Conservation (phyloP, 2,888 invertebrate genomes). For the Rhingia rostrata region DNA sequence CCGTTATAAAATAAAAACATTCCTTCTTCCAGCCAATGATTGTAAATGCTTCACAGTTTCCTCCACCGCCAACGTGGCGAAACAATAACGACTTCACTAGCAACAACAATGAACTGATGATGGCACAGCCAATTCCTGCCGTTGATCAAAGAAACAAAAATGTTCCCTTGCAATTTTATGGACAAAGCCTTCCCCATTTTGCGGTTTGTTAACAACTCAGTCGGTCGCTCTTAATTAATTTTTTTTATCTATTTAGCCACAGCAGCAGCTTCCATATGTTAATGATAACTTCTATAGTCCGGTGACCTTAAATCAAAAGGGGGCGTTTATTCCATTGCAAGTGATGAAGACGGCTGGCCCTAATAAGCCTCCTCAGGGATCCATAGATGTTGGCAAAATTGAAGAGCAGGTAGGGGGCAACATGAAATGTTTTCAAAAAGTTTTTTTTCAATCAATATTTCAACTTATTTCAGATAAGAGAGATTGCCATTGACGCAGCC, state of each 20-base stretch:
- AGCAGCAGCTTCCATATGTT: slow-evolving; percentile 66
- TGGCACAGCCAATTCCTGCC: slow-evolving; percentile 5
- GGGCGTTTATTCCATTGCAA: slow-evolving; percentile 85
- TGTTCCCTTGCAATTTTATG: slow-evolving; percentile 55
- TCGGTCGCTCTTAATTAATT: not conserved
- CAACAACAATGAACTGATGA: slow-evolving; percentile 19
- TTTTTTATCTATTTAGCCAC: slow-evolving; percentile 50
- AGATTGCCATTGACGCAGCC: slow-evolving; percentile 18
- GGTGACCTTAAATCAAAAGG: slow-evolving; percentile 76
- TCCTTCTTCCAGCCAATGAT: slow-evolving; percentile 35
- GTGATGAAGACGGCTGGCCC: slow-evolving; percentile 82
- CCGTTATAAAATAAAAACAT: not conserved
- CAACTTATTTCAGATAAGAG: not conserved
- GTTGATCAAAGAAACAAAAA: slow-evolving; percentile 42
- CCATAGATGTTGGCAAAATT: slow-evolving; percentile 35
- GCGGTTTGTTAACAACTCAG: slow-evolving; percentile 33
- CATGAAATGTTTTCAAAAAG: not conserved
- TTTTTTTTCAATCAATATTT: not conserved
- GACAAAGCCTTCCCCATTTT: slow-evolving; percentile 61
- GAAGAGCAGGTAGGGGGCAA: slow-evolving; percentile 69
- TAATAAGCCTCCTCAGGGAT: slow-evolving; percentile 39
- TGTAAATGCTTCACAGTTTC: slow-evolving; percentile 67
- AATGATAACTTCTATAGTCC: slow-evolving; percentile 73
- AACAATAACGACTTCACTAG: slow-evolving; percentile 12
- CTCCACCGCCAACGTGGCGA: slow-evolving; percentile 61